These are phyloP conservation scores for Ariopsis seemanni DNA, from an alignment of 2,113 vertebrate species.

Conservation along the genomic window DNA sequence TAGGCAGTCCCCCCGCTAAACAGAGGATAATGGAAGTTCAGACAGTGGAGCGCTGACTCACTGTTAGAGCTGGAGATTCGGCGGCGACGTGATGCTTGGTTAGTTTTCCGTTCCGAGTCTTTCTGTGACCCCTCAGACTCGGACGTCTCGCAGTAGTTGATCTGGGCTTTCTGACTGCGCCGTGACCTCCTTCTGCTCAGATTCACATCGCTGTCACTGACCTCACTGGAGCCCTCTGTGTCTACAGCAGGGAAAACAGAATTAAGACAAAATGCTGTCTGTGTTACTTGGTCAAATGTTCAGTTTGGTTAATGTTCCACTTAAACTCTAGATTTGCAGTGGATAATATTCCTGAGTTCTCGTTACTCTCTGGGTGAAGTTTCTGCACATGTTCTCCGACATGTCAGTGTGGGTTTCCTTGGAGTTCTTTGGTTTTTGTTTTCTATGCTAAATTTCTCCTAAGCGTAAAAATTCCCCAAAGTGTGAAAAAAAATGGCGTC, in stretches of 20 bases:
- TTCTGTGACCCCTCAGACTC: conserved; percentile 87
- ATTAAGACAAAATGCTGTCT: not conserved
- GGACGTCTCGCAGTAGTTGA: conserved; percentile 96
- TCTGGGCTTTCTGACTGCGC: conserved; percentile 87
- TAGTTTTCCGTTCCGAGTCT: conserved; percentile 68
- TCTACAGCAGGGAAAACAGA: conserved; percentile 64
- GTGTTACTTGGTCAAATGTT: not conserved
- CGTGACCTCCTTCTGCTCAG: conserved; percentile 85
- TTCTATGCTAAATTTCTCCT: not conserved
- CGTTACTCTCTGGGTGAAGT: not conserved
- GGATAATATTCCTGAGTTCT: not conserved
- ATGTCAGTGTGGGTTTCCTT: not conserved
- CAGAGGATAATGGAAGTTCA: not conserved
- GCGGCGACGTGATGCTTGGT: conserved; percentile 77
- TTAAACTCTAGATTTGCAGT: not conserved
- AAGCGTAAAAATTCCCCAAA: too few species aligned
- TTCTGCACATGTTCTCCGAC: not conserved
- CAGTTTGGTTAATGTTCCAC: not conserved
- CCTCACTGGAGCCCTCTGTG: conserved; percentile 82
- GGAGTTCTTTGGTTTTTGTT: not conserved
- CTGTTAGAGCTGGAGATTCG: conserved; percentile 91
- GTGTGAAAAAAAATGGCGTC: not conserved
- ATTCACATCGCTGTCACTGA: conserved; percentile 85
- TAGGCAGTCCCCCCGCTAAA: not conserved
- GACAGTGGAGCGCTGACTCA: conserved; percentile 71